Evolutionary conservation across 2,888 invertebrate genomes (phyloP).

Genomic region (Andrena flavipes): DNA sequence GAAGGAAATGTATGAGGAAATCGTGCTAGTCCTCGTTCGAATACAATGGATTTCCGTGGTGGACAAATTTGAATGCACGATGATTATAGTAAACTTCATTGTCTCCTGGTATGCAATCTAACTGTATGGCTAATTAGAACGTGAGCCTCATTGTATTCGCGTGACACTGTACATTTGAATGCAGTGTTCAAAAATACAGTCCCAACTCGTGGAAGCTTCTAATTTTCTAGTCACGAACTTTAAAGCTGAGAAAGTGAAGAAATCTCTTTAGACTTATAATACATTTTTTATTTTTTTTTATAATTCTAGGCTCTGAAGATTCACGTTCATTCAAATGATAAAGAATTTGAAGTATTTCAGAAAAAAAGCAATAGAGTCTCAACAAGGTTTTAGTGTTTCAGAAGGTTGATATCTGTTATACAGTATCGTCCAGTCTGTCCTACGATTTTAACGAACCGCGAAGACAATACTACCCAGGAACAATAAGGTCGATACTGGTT

Average conservation of each 20-base stretch:
- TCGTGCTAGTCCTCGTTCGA: conserved; percentile 15
- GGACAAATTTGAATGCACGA: neutral
- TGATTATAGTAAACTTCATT: neutral
- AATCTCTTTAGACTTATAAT: too few species aligned
- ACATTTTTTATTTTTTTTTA: too few species aligned
- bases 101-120: neutral
- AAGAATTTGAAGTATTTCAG: too few species aligned
- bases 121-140: neutral
- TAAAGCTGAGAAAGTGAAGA: too few species aligned
- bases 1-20: conserved; percentile 11
- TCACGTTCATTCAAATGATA: too few species aligned
- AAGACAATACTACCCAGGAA: conserved; percentile 53
- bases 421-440: neutral
- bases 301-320: too few species aligned
- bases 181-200: neutral
- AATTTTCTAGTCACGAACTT: too few species aligned
- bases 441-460: conserved; percentile 46
- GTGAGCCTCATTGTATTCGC: neutral
- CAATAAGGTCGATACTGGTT: conserved; percentile 59
- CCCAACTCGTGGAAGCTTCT: neutral
- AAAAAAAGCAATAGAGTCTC: neutral
- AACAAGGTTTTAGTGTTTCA: neutral
- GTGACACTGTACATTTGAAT: neutral
- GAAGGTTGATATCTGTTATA: neutral
- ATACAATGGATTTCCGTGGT: conserved; percentile 43